Percentiles rank a stretch among this genome's conserved stretches.
These are phyloP conservation scores for Antedon mediterranea DNA, from an alignment of 53 echinoderm and acorn worm genomes.

Conservation along the genomic window DNA sequence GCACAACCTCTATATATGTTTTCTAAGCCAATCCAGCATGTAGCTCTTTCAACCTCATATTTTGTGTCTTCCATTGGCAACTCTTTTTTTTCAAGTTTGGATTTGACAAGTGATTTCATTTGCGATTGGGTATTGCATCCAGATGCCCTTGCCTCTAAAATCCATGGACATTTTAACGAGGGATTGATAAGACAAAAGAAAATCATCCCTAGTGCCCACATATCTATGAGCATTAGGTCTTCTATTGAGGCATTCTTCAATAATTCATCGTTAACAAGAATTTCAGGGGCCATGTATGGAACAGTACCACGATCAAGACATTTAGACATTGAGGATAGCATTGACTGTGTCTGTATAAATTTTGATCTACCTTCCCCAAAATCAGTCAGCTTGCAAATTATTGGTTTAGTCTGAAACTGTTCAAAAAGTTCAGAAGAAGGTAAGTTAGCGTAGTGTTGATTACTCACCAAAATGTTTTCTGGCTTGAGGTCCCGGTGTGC, in stretches of 20 bases:
- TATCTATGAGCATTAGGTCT: too few species aligned
- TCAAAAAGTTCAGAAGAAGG: not conserved
- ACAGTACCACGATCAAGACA: too few species aligned
- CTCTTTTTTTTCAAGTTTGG: not conserved
- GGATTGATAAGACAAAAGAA: constrained; percentile 12
- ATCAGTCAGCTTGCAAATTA: constrained; percentile 7
- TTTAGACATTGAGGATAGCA: too few species aligned
- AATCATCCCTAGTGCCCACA: constrained; percentile 1
- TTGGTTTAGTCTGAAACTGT: not conserved
- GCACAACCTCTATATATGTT: not conserved
- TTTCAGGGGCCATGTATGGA: too few species aligned
- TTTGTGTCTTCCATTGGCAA: not conserved
- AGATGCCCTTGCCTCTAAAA: not conserved
- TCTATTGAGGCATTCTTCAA: too few species aligned
- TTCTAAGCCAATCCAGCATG: constrained; percentile 1
- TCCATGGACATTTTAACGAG: constrained; percentile 2
- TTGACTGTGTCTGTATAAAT: too few species aligned
- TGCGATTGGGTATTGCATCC: not conserved
- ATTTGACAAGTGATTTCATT: not conserved
- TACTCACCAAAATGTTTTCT: constrained; percentile 9
- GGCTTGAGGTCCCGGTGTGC: constrained; percentile 14
- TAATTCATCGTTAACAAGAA: too few species aligned
- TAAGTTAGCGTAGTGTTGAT: constrained; percentile 5
- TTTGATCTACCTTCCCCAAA: constrained; percentile 12
- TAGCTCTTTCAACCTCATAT: constrained; percentile 11